These are phyloP conservation scores for Drosophila teissieri DNA, from an alignment of 1,140 invertebrate genomes.

Conservation along the genomic window DNA sequence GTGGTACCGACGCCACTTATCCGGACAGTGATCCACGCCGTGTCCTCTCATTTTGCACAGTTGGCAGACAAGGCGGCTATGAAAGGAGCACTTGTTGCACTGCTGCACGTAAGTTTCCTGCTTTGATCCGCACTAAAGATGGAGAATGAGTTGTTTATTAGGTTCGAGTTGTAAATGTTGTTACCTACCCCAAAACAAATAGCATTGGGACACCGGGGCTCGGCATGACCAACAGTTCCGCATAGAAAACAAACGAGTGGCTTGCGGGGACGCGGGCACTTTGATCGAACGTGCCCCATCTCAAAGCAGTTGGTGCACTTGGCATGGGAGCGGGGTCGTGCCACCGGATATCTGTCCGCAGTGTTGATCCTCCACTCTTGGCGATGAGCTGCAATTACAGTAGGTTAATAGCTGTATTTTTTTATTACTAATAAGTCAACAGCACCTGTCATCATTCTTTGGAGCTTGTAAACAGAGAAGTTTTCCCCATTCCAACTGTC, in stretches of 20 bases:
- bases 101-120: slow-evolving; percentile 86
- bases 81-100: slow-evolving; percentile 87
- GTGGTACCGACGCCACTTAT: slow-evolving; percentile 89
- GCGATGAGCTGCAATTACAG: slow-evolving; percentile 30
- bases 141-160: not conserved
- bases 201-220: slow-evolving; percentile 87
- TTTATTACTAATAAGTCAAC: not conserved
- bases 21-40: slow-evolving; percentile 86
- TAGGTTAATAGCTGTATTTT: not conserved
- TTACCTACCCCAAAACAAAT: slow-evolving; percentile 88
- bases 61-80: slow-evolving; percentile 85
- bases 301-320: slow-evolving; percentile 87
- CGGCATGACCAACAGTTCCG: slow-evolving; percentile 87
- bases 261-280: slow-evolving; percentile 85
- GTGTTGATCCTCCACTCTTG: slow-evolving; percentile 60
- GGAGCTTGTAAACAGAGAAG: slow-evolving; percentile 85
- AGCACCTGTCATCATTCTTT: slow-evolving; percentile 51
- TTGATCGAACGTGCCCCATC: slow-evolving; percentile 86
- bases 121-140: slow-evolving; percentile 87
- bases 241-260: slow-evolving; percentile 87
- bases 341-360: slow-evolving; percentile 80
- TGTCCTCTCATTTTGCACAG: slow-evolving; percentile 88
- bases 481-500: slow-evolving; percentile 87
- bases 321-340: slow-evolving; percentile 58
- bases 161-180: no score